phyloP scores from a whole-genome alignment of 2,888 invertebrate genomes.

The Brachyopa scutellaris region DNA sequence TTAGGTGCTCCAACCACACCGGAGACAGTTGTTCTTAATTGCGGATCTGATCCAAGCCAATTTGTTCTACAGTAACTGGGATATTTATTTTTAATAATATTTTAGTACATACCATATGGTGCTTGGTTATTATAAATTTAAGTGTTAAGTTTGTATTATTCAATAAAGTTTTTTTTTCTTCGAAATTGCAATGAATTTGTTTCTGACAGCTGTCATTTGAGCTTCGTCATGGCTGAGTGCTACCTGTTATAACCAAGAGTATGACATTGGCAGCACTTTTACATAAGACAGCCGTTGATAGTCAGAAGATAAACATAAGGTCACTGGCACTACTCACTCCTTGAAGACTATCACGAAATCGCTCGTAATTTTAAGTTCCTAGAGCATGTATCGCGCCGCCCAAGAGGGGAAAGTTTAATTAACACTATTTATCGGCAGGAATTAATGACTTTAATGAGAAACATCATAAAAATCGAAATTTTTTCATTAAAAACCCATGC shows the following conservation, averaged over 20 bases:
- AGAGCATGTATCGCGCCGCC: too few relatives aligned
- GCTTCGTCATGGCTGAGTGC: too few relatives aligned
- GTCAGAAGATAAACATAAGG: not conserved
- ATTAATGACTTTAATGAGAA: conserved; percentile 5
- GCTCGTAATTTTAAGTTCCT: not conserved
- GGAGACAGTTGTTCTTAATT: conserved; percentile 77
- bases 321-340: not conserved
- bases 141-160: conserved; percentile 12
- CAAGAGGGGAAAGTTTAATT: conserved; percentile 1
- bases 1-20: conserved; percentile 80
- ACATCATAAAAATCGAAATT: conserved; percentile 17
- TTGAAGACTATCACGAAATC: not conserved
- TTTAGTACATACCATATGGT: conserved; percentile 6
- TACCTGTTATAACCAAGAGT: too few relatives aligned
- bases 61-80: conserved; percentile 22
- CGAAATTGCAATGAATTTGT: too few relatives aligned
- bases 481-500: conserved; percentile 14
- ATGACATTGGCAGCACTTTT: too few relatives aligned
- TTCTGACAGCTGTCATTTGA: too few relatives aligned
- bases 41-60: conserved; percentile 75
- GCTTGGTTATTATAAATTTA: conserved; percentile 22
- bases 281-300: too few relatives aligned
- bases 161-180: too few relatives aligned
- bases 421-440: conserved; percentile 9
- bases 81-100: not conserved